These are phyloP conservation scores for Pseudochirops cupreus DNA, from an alignment of 2,797 vertebrate genomes.

Conservation along the genomic window DNA sequence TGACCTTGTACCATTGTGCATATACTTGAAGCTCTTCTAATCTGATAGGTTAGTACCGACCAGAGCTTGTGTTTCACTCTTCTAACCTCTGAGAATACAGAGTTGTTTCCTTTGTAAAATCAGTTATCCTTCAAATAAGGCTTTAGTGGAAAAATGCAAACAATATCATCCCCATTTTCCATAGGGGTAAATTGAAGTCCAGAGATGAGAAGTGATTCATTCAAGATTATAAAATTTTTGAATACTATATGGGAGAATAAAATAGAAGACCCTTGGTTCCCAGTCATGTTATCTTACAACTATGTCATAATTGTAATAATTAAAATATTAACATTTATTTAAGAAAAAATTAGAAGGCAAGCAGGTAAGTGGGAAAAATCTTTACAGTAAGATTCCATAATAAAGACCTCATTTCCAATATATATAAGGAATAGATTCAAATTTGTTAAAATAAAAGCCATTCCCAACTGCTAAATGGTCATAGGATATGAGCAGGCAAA, in stretches of 20 bases:
- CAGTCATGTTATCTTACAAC: background rate
- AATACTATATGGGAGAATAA: background rate
- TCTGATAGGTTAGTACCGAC: background rate
- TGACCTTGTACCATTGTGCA: background rate
- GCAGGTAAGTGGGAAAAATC: background rate
- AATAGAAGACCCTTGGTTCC: background rate
- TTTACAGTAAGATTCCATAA: background rate
- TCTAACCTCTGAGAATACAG: background rate
- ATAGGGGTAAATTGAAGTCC: background rate
- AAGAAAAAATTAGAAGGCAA: background rate
- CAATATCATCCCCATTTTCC: background rate
- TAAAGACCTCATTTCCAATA: background rate
- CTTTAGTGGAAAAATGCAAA: background rate
- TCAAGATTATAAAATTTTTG: background rate
- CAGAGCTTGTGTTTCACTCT: background rate
- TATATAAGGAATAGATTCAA: background rate
- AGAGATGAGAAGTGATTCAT: background rate
- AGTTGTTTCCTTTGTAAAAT: background rate
- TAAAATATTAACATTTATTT: background rate
- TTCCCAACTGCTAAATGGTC: background rate
- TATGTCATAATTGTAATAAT: background rate
- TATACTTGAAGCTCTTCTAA: background rate
- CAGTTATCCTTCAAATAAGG: background rate
- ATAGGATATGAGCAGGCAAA: background rate
- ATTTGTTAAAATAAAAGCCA: background rate